phyloP scores from a whole-genome alignment of 2,113 vertebrate species.

The human (Homo sapiens) region GRCh38 chr1:113378501-113379000 shows the following conservation, averaged over 20 bases:
- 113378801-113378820: too few relatives aligned
- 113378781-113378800: too few relatives aligned
- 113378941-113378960: not conserved
- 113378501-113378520: conserved; percentile 3
- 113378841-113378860: too few relatives aligned
- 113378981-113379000: not conserved
- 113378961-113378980: not conserved
- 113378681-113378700: too few relatives aligned
- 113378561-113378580: not conserved
- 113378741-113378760: too few relatives aligned
- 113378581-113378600: not conserved
- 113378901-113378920: conserved; percentile 11
- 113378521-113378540: not conserved
- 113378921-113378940: not conserved
- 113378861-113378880: too few relatives aligned
- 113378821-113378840: too few relatives aligned
- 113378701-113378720: too few relatives aligned
- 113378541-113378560: not conserved
- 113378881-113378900: not conserved
- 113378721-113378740: too few relatives aligned
- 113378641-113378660: too few relatives aligned
- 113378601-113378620: not conserved
- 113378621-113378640: not conserved
- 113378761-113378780: too few relatives aligned
- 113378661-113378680: too few relatives aligned